phyloP scores from a whole-genome alignment of 92 coral and sea anemone genomes.

The Parazoanthus atlanticus region DNA sequence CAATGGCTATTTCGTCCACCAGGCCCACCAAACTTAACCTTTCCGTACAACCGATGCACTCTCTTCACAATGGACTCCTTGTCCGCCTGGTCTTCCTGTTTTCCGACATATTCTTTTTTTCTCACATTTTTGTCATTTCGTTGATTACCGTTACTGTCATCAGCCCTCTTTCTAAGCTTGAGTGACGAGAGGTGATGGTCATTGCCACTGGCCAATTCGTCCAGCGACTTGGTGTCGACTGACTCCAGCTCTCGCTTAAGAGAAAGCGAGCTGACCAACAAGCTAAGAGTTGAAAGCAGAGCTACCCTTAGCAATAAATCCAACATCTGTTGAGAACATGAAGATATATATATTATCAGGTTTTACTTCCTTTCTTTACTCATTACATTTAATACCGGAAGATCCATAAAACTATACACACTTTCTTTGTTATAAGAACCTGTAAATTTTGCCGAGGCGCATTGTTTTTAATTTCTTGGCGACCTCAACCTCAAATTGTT shows the following conservation, averaged over 20 bases:
- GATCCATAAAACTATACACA: no score
- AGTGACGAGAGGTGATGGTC: not conserved
- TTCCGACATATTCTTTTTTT: not conserved
- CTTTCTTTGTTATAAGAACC: no score
- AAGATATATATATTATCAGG: no score
- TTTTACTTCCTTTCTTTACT: no score
- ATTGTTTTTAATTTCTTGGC: no score
- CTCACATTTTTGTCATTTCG: not conserved
- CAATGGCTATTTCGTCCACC: not conserved
- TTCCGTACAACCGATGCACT: constrained; percentile 25
- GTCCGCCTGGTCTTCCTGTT: not conserved
- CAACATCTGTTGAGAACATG: constrained; percentile 32
- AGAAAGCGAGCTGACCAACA: not conserved
- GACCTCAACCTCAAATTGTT: no score
- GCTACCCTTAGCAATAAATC: constrained; percentile 6
- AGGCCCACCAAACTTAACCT: constrained; percentile 18
- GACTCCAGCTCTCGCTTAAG: constrained; percentile 1
- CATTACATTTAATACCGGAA: not conserved
- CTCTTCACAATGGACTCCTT: constrained; percentile 28
- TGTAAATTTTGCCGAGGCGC: no score
- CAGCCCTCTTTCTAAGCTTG: not conserved
- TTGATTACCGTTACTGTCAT: not conserved
- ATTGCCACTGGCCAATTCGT: not conserved
- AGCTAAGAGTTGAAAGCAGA: not conserved
- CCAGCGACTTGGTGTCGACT: not conserved